phyloP scores from a whole-genome alignment of 2,113 vertebrate species.

The Cyanoliseus patagonus region DNA sequence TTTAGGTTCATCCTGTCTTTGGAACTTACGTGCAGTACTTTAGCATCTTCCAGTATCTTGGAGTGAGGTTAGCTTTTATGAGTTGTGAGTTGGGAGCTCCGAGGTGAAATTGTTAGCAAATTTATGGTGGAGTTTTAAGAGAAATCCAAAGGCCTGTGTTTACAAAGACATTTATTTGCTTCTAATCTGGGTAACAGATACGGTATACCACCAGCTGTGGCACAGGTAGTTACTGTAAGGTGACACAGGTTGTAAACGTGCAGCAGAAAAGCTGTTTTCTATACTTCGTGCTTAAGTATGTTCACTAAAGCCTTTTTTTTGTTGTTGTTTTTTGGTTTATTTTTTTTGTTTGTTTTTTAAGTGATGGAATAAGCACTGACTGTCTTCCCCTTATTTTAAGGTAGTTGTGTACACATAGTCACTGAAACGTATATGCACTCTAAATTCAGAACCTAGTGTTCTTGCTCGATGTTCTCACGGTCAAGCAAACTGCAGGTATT shows the following conservation, averaged over 20 bases:
- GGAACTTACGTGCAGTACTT: neutral
- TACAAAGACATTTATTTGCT: neutral
- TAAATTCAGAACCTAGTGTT: neutral
- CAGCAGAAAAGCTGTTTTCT: neutral
- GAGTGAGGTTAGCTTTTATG: neutral
- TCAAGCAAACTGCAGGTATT: neutral
- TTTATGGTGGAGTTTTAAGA: neutral
- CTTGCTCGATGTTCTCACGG: neutral
- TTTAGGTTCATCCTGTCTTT: neutral
- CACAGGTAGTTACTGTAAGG: neutral
- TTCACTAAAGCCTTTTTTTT: neutral
- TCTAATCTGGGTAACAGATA: neutral
- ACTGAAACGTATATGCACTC: neutral
- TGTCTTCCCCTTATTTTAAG: neutral
- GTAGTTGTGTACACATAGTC: neutral
- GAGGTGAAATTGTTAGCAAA: neutral
- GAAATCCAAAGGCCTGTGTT: neutral
- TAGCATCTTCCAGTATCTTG: neutral
- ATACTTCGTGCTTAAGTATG: neutral
- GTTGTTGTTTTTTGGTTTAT: too few relatives aligned
- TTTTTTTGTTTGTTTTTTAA: neutral
- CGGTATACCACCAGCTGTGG: neutral
- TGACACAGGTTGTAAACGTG: neutral
- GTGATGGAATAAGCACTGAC: neutral
- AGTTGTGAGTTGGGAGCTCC: neutral